Evolutionary conservation across 2,113 vertebrate species (phyloP).

Genomic region (Orcinus orca): DNA sequence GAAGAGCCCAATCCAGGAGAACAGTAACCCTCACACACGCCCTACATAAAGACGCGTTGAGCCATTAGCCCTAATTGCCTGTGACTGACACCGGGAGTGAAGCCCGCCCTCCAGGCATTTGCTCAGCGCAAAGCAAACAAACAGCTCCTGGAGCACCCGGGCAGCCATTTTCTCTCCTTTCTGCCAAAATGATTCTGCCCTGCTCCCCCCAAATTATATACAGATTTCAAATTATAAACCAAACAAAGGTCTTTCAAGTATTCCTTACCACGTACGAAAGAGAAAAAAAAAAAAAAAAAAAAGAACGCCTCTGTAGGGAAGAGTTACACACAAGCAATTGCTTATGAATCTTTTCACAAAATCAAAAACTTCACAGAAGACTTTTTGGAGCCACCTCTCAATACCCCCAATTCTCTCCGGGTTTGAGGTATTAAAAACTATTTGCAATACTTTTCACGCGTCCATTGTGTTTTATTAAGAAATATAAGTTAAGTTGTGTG

Average conservation of each 20-base stretch:
- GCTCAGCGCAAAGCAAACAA: conserved; percentile 82
- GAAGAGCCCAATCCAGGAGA: conserved; percentile 81
- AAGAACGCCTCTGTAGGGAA: not conserved
- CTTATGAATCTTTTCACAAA: conserved; percentile 29
- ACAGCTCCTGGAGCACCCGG: conserved; percentile 76
- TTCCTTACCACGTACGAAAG: not conserved
- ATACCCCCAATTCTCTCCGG: not conserved
- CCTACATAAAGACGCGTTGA: conserved; percentile 80
- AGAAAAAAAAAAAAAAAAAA: not conserved
- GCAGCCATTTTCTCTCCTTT: conserved; percentile 55
- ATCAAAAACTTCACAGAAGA: not conserved
- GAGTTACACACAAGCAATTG: not conserved
- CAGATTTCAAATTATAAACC: conserved; percentile 60
- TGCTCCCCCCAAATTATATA: conserved; percentile 31
- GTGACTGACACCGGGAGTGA: conserved; percentile 81
- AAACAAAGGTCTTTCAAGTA: conserved; percentile 44
- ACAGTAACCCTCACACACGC: conserved; percentile 87
- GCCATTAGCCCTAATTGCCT: conserved; percentile 85
- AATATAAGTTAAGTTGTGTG: not conserved
- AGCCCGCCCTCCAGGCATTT: conserved; percentile 81
- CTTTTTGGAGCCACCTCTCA: not conserved
- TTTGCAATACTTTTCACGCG: not conserved
- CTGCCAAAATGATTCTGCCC: conserved; percentile 44
- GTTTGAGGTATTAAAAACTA: not conserved
- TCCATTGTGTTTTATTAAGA: not conserved